Percentiles rank a stretch among this genome's conserved stretches.
These are phyloP conservation scores for Scolopax mira DNA, from an alignment of 2,113 vertebrate species.

Conservation along the genomic window DNA sequence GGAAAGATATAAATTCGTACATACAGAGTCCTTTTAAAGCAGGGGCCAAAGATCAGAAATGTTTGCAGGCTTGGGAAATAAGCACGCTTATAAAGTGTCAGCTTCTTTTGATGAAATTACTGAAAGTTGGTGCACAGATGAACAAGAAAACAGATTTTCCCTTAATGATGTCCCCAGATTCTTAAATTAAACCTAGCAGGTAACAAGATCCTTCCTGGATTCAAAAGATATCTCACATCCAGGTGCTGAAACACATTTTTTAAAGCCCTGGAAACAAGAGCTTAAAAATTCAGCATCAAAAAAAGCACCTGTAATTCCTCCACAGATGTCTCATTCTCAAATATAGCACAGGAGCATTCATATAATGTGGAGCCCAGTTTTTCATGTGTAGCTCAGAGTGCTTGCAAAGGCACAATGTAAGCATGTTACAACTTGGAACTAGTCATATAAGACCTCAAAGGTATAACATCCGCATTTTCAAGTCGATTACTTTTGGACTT, in stretches of 20 bases:
- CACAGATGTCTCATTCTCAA: conserved; percentile 21
- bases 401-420: background rate
- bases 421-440: background rate
- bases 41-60: conserved; percentile 19
- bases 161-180: conserved; percentile 53
- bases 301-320: conserved; percentile 22
- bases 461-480: background rate
- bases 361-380: background rate
- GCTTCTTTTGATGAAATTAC: conserved; percentile 38
- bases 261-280: conserved; percentile 36
- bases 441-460: conserved; percentile 6
- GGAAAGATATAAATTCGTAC: background rate
- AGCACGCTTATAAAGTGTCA: background rate
- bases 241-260: conserved; percentile 37
- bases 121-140: background rate
- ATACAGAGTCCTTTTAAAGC: background rate
- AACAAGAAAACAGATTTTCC: conserved; percentile 37
- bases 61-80: background rate
- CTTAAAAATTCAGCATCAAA: conserved; percentile 49
- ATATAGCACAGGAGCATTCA: background rate
- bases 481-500: conserved; percentile 4
- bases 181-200: conserved; percentile 14
- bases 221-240: conserved; percentile 42
- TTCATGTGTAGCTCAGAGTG: background rate
- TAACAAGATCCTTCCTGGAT: conserved; percentile 12